Base-by-base conservation (phyloP, 2,888 invertebrate genomes). In the Oligia strigilis region DNA sequence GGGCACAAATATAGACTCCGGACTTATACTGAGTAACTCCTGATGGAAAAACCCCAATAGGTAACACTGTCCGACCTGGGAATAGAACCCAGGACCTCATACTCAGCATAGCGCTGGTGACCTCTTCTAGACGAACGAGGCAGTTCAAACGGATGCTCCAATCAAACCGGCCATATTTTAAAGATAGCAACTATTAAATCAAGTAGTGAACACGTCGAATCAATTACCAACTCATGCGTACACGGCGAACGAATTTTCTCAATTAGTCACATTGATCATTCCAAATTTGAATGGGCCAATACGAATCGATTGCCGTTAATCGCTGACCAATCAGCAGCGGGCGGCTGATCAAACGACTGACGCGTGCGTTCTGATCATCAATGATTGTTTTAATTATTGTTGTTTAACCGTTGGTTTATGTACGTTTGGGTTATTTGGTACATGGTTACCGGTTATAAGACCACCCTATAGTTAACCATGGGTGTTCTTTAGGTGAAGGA, bases 251-350 rank as follows among this genome's bases (percentile, higher is more conserved):
- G 74, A 83, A 82, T 83, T 82, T 83, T 73, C 77, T 76, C 70
- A 86, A 90, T 90, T 89, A 90, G 87, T 90, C 87, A 89, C 85
- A 80, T 81, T 71, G 79, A 87, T 87, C 88, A 89, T 91, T 92
- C 89, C 87, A 91, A 91, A 92, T 91, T 90, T 81, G 85, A 91
- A 90, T 84, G 80, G 84, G 70, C 87, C 90, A 89, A 89, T 90
- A 80, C 80, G 75, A 81, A 84, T 72, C 80, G 75, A 80, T 82
- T 89, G 88, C 86, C 90, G 88, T 86, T 89, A 87, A 76, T 75
- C 70, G 75, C 36, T 40, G 60, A 49, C 87, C 89, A 89, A 88
- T 86, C 84, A 86, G 29, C 76, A 65, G 70, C 49, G n/a, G 60
- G 82, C 88, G 89, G 89, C 52, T 55, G 78, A 85, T 89, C 89